Base-by-base conservation (phyloP, 2,113 vertebrate genomes). In the Eurypyga helias region DNA sequence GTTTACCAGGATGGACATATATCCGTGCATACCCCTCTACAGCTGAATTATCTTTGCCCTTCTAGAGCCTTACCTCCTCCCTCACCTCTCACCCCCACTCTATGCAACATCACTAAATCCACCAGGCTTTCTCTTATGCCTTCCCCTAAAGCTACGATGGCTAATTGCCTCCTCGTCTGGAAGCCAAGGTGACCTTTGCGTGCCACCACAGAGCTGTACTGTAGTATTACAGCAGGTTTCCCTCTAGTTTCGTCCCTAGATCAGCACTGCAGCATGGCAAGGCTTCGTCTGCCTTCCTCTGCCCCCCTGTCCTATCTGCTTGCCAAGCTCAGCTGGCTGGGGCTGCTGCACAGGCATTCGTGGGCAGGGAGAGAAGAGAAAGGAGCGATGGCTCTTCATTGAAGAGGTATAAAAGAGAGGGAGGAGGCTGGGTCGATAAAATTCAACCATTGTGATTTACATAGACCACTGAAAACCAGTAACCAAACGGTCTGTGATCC, bases 291-390 rank as follows among this genome's bases (percentile, higher is more conserved):
- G 41, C 70, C 36, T 41, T 71, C n/a, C 46, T 21, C 41, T 1
- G 2, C 24, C 48, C 71, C 20, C 46, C 29, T 31, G 10, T 6
- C 21, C 1, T 7, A 71, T 10, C 54, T 34, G 1, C 52, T 46
- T n/a, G 45, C 0, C 1, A 2, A 17, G 38, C 34, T 86, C 17
- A 6, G 19, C 7, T 5, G 20, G 20, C 34, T 51, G 61, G 51
- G 65, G 77, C 69, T 66, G 55, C 38, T 54, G 65, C 13, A 21
- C 6, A 29, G 17, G 51, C 21, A 17, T 10, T 45, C 77, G 1
- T 0, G 3, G 64, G 41, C 54, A 84, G n/a, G 41, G 29, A 92
- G 11, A 72, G 36, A 43, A 54, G 55, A 62, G 51, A 71, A 72
- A 73, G 29, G 29, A 43, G 43, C 72, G 34, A 36, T 9, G 38